Evolutionary conservation across 2,113 vertebrate species (phyloP).

Genomic region (Petrocephalus microphthalmus): DNA sequence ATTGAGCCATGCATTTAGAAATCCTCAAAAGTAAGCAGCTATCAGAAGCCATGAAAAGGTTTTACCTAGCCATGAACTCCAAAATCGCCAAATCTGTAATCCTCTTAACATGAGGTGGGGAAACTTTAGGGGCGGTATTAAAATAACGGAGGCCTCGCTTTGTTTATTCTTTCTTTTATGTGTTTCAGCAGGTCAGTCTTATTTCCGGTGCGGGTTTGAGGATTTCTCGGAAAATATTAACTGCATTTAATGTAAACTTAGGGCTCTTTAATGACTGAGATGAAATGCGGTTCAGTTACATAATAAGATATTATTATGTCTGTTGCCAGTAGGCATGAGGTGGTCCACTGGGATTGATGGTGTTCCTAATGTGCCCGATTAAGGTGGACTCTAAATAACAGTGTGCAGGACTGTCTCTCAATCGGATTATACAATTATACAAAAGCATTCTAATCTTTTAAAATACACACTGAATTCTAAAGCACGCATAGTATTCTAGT

Average conservation of each 20-base stretch:
- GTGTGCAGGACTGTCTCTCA: not conserved
- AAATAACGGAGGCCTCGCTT: not conserved
- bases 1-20: not conserved
- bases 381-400: not conserved
- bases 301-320: not conserved
- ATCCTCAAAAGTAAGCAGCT: not conserved
- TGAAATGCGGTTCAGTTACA: not conserved
- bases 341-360: not conserved
- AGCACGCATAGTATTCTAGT: not conserved
- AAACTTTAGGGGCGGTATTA: not conserved
- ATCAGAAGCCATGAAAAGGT: not conserved
- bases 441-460: not conserved
- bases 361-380: not conserved
- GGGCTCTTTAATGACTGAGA: not conserved
- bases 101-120: not conserved
- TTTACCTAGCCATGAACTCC: constrained; percentile 10
- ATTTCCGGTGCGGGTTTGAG: not conserved
- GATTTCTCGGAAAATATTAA: not conserved
- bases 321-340: not conserved
- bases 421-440: not conserved
- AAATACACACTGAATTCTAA: not conserved
- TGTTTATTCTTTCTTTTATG: constrained; percentile 5
- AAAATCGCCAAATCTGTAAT: constrained; percentile 5
- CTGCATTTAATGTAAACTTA: not conserved
- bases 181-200: not conserved